phyloP scores from a whole-genome alignment of 2,113 vertebrate genomes.

The Melanerpes aurifrons region DNA sequence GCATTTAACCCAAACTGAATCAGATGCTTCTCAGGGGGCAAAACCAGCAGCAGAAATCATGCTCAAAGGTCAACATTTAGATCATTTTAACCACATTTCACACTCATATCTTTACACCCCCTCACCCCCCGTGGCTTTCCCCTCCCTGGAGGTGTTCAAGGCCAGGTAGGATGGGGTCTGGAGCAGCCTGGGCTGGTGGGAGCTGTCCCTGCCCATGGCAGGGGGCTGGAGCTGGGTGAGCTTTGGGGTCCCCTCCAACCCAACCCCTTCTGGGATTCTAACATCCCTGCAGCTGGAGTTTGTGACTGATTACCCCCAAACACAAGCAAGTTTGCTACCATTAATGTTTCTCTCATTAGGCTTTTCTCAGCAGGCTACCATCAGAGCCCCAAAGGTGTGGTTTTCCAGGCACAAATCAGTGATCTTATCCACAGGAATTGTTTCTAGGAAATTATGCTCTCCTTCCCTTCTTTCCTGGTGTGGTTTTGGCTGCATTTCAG shows the following conservation, averaged over 20 bases:
- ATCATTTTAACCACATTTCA: no score
- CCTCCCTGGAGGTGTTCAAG: no score
- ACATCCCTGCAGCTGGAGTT: neutral
- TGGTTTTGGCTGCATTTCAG: neutral
- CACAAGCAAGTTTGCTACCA: neutral
- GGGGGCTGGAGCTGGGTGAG: no score
- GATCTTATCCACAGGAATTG: neutral
- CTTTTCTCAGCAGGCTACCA: neutral
- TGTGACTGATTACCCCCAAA: neutral
- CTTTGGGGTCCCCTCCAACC: no score
- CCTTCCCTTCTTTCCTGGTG: neutral
- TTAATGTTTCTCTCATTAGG: neutral
- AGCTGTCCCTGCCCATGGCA: no score
- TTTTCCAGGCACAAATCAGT: neutral
- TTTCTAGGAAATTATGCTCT: neutral
- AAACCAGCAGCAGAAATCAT: neutral
- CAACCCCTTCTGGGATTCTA: neutral
- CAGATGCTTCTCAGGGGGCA: neutral
- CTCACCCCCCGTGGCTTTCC: no score
- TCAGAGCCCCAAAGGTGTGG: fast-evolving
- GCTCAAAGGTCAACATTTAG: neutral
- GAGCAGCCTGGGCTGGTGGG: no score
- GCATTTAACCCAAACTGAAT: neutral
- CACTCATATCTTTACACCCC: no score
- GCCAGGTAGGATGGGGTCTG: no score